phyloP scores from a whole-genome alignment of 2,797 vertebrate species.

The Myotis pilosus region DNA sequence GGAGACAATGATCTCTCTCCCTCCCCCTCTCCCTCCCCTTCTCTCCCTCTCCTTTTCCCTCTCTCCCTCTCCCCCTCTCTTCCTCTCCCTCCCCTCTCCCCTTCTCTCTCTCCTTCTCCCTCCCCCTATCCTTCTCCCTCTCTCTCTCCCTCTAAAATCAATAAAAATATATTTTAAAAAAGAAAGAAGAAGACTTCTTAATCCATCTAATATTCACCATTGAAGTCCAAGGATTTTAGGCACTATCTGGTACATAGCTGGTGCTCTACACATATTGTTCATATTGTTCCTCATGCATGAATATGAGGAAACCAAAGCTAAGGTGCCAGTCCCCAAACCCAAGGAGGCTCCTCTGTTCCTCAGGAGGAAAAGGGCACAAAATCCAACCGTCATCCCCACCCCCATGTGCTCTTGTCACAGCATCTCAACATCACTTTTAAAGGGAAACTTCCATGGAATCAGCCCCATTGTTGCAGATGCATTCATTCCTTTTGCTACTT shows the following conservation, averaged over 20 bases:
- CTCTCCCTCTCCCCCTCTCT: no score
- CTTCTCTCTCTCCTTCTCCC: no score
- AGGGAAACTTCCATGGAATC: neutral
- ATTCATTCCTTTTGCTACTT: neutral
- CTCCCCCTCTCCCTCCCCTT: neutral
- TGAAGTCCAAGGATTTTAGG: neutral
- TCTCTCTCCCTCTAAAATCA: no score
- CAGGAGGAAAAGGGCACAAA: neutral
- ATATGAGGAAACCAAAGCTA: neutral
- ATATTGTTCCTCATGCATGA: neutral
- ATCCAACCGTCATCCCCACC: rapidly evolving
- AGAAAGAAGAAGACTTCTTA: neutral
- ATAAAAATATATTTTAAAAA: no score
- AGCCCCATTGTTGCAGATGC: no score
- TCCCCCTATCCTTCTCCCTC: no score
- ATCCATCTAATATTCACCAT: neutral
- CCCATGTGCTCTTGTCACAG: neutral
- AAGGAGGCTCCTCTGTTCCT: rapidly evolving
- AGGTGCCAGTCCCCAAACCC: neutral
- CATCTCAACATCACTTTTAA: neutral
- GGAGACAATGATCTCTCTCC: neutral
- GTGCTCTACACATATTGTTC: neutral
- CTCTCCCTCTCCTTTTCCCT: no score
- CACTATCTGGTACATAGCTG: neutral
- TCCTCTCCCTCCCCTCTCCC: no score